A percentile compares a stretch with the other conserved stretches of the same genome.
phyloP scores from a whole-genome alignment of 2,113 vertebrate genomes.

The Eptesicus fuscus region DNA sequence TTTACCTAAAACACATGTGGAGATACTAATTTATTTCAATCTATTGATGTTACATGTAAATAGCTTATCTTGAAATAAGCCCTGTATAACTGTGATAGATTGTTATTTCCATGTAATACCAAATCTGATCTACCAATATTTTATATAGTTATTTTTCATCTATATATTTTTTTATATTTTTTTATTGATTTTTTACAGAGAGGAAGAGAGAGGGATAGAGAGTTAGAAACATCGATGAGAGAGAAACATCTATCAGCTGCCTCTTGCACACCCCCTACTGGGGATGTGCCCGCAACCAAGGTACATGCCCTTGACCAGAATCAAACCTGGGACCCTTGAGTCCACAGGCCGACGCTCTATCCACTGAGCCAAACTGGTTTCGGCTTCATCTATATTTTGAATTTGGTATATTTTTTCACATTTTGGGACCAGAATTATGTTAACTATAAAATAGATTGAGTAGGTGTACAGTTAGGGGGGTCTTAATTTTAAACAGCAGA shows the following conservation, averaged over 20 bases:
- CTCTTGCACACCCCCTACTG: too few relatives aligned
- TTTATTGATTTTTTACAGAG: too few relatives aligned
- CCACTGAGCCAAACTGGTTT: too few relatives aligned
- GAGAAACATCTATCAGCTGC: too few relatives aligned
- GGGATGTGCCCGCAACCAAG: too few relatives aligned
- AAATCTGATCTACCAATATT: neutral
- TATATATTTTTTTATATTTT: too few relatives aligned
- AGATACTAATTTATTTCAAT: constrained; percentile 6
- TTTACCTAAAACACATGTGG: neutral
- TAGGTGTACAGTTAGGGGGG: neutral
- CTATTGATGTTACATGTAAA: neutral
- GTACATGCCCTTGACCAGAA: too few relatives aligned
- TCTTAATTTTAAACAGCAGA: constrained; percentile 40
- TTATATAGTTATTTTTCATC: neutral
- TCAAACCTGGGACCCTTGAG: too few relatives aligned
- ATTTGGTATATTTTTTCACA: neutral
- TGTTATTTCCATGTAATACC: neutral
- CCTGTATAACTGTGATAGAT: neutral
- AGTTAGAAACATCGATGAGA: too few relatives aligned
- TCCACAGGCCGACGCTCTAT: too few relatives aligned
- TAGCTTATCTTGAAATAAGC: neutral
- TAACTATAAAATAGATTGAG: constrained; percentile 7
- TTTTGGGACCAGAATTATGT: neutral
- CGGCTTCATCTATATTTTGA: neutral
- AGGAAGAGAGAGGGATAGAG: too few relatives aligned